A percentile compares a stretch with the other conserved stretches of the same genome.
phyloP scores from a whole-genome alignment of 2,113 vertebrate genomes.

The Oophaga pumilio region DNA sequence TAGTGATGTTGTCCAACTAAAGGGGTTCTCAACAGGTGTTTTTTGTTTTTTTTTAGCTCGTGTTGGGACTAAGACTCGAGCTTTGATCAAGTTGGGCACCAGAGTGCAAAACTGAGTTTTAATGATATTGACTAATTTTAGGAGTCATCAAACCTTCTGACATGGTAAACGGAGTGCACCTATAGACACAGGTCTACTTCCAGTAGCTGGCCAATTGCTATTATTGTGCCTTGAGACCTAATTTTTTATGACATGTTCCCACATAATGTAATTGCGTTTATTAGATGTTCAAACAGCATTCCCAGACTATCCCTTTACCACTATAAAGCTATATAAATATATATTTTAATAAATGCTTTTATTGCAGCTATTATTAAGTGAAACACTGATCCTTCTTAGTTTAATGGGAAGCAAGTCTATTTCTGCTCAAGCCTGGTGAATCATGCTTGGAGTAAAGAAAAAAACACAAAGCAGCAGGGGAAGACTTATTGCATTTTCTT shows the following conservation, averaged over 20 bases:
- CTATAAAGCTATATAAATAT: conserved; percentile 50
- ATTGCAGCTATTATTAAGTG: conserved; percentile 51
- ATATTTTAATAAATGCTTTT: conserved; percentile 56
- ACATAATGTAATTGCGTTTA: conserved; percentile 48
- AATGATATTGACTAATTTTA: neutral
- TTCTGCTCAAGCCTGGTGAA: conserved; percentile 62
- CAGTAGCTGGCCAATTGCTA: conserved; percentile 3
- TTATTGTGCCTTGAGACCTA: conserved; percentile 25
- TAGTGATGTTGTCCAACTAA: neutral
- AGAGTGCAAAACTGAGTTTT: neutral
- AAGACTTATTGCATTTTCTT: conserved; percentile 63
- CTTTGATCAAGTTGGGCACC: neutral
- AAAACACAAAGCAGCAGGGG: conserved; percentile 64
- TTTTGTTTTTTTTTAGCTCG: too few species aligned
- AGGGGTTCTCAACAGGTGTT: too few species aligned
- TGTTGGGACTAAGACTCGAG: neutral
- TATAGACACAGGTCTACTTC: neutral
- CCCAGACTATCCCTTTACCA: conserved; percentile 49
- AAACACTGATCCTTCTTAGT: conserved; percentile 58
- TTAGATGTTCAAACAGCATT: conserved; percentile 45
- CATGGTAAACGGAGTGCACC: neutral
- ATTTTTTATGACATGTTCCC: conserved; percentile 44
- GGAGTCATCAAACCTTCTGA: neutral
- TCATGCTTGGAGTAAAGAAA: conserved; percentile 63
- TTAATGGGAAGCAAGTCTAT: conserved; percentile 65